Conservation (phyloP, 1,140 invertebrate species). For the Lordiphosa mommai region DNA sequence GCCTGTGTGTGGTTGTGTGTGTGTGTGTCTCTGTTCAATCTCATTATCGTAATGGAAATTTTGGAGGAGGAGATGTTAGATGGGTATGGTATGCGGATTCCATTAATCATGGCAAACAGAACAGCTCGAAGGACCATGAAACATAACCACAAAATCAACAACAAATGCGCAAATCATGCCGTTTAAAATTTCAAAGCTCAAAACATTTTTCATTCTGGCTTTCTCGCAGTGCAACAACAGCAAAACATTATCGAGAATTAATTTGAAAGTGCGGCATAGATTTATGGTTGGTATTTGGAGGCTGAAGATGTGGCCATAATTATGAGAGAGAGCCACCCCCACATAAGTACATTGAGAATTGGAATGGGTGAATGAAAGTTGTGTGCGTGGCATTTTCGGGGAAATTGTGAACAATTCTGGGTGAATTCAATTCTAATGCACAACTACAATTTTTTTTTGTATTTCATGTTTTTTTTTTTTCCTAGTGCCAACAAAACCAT, state of each 20-base stretch:
- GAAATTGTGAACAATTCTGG: too few relatives aligned
- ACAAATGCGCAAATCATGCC: constrained; percentile 44
- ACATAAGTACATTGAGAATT: too few relatives aligned
- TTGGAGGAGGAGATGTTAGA: constrained; percentile 7
- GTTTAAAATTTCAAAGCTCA: constrained; percentile 47
- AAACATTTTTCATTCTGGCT: constrained; percentile 39
- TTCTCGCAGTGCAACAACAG: neutral
- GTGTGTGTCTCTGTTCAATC: constrained; percentile 20
- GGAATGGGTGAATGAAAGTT: too few relatives aligned
- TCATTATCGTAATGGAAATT: constrained; percentile 47
- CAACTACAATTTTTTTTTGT: too few relatives aligned
- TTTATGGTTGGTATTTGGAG: constrained; percentile 23
- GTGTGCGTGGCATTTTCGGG: too few relatives aligned
- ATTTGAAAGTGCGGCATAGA: constrained; percentile 25
- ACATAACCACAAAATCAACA: constrained; percentile 48
- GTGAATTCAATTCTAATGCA: too few relatives aligned
- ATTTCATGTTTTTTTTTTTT: too few relatives aligned
- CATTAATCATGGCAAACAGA: constrained; percentile 41
- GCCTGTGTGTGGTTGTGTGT: constrained; percentile 8
- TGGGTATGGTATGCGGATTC: constrained; percentile 19
- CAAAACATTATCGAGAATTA: constrained; percentile 45
- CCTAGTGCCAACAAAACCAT: too few relatives aligned
- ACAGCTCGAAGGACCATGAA: constrained; percentile 27
- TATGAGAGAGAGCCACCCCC: too few relatives aligned
- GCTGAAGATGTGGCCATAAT: too few relatives aligned